Conservation (phyloP, 1,140 invertebrate species). For the Brachionus sp. region DNA sequence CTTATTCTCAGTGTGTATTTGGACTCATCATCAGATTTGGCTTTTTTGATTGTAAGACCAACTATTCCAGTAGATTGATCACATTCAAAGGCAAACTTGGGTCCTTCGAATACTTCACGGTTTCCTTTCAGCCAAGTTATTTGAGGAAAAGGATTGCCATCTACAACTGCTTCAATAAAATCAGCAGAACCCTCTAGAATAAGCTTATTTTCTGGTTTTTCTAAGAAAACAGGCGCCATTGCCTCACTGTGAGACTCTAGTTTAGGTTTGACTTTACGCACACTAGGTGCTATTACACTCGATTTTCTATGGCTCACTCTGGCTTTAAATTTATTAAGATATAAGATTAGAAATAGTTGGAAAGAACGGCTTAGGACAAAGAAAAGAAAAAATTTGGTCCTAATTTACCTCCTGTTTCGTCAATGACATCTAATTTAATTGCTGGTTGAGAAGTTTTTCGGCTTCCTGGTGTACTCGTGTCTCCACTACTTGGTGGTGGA, state of each 20-base stretch:
- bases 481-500: not conserved
- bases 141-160: constrained; percentile 44
- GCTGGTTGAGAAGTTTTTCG: constrained; percentile 41
- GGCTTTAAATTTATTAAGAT: not conserved
- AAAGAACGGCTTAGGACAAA: not conserved
- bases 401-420: constrained; percentile 30
- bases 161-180: constrained; percentile 12
- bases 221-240: constrained; percentile 9
- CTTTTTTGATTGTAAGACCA: constrained; percentile 1
- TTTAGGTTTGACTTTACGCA: constrained; percentile 39
- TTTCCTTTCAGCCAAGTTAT: constrained; percentile 41
- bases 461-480: not conserved
- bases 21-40: constrained; percentile 20
- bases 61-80: constrained; percentile 37
- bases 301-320: constrained; percentile 8
- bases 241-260: not conserved
- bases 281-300: constrained; percentile 2
- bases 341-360: not conserved
- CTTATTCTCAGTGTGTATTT: constrained; percentile 18
- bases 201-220: constrained; percentile 41
- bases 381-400: not conserved
- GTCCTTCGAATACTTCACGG: not conserved
- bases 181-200: not conserved
- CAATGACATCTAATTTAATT: constrained; percentile 45
- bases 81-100: not conserved